Evolutionary conservation across 2,113 vertebrate genomes (phyloP).

Genomic region (Puntigrus tetrazona): DNA sequence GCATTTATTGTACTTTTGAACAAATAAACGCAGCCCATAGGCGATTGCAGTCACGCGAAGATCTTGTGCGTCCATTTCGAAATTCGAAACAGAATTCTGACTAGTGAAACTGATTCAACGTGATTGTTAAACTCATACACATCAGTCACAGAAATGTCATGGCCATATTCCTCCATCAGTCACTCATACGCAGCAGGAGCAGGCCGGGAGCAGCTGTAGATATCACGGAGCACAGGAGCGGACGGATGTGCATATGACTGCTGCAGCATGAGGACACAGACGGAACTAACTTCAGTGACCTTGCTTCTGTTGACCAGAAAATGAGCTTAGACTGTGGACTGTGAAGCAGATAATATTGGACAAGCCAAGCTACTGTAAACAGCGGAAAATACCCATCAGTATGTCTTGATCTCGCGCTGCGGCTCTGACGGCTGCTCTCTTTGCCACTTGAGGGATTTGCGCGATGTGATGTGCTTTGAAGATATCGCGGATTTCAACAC

Average conservation of each 20-base stretch:
- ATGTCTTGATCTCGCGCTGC: neutral
- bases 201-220: neutral
- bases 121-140: neutral
- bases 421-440: neutral
- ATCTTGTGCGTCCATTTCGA: neutral
- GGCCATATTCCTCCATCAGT: neutral
- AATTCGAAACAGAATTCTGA: neutral
- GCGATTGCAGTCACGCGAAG: neutral
- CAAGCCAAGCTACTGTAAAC: constrained; percentile 22
- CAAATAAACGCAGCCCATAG: too few species aligned
- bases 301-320: constrained; percentile 27
- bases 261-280: neutral
- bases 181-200: neutral
- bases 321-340: constrained; percentile 22
- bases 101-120: neutral
- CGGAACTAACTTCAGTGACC: constrained; percentile 6
- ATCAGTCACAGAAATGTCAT: neutral
- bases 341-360: constrained; percentile 17
- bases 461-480: neutral
- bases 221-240: too few species aligned
- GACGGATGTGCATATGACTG: neutral
- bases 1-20: too few species aligned
- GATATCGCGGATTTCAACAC: neutral
- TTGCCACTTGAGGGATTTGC: neutral
- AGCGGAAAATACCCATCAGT: constrained; percentile 11